These are phyloP conservation scores for Agraylea sexmaculata DNA, from an alignment of 1,140 invertebrate species.

Conservation along the genomic window DNA sequence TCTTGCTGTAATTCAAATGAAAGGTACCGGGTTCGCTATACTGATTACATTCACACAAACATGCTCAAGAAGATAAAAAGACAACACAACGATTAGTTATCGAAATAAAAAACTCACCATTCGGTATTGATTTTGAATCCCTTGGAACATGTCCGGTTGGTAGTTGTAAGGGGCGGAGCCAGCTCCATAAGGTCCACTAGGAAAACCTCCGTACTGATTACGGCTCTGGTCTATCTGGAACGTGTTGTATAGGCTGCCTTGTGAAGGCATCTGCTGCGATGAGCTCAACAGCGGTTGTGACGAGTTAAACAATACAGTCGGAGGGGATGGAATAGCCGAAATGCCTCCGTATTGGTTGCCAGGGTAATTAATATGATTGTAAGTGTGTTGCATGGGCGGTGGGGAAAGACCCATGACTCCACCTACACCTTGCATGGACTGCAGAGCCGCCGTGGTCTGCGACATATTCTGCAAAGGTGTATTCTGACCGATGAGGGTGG, in stretches of 20 bases:
- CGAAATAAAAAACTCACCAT: constrained; percentile 41
- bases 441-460: constrained; percentile 15
- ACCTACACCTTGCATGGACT: constrained; percentile 19
- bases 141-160: constrained; percentile 68
- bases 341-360: constrained; percentile 57
- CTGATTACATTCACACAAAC: neutral
- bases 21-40: neutral
- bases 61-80: neutral
- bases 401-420: constrained; percentile 39
- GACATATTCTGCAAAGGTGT: constrained; percentile 11
- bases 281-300: constrained; percentile 55
- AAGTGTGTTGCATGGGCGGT: constrained; percentile 37
- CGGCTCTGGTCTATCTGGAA: constrained; percentile 35
- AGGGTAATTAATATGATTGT: constrained; percentile 36
- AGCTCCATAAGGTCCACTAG: constrained; percentile 36
- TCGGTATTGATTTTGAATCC: constrained; percentile 60
- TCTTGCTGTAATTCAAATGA: constrained; percentile 15
- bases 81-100: constrained; percentile 5
- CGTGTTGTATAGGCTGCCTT: constrained; percentile 54
- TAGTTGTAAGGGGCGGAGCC: constrained; percentile 40
- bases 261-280: constrained; percentile 56
- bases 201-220: constrained; percentile 37
- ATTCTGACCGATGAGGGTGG: constrained; percentile 18
- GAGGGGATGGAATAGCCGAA: constrained; percentile 71
- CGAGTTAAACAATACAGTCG: constrained; percentile 65